Percentiles rank a stretch among this genome's conserved stretches.
Evolutionary conservation across 1,140 invertebrate genomes (phyloP).

Genomic region (Neodiprion lecontei): DNA sequence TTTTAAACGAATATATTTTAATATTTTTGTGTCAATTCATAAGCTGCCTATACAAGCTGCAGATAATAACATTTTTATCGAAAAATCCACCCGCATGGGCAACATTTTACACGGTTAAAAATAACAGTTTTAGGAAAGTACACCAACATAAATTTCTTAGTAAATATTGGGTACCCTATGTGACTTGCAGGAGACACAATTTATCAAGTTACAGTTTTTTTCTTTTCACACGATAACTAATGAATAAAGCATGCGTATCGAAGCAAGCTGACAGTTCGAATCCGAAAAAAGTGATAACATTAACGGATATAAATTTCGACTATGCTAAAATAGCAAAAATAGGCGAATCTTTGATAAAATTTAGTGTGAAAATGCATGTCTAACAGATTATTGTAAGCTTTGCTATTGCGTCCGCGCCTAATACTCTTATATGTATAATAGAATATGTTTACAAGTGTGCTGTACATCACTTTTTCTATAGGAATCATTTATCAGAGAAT

Average conservation of each 20-base stretch:
- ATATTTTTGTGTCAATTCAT: neutral
- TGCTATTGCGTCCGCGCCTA: neutral
- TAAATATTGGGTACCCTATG: neutral
- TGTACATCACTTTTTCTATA: neutral
- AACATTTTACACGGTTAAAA: neutral
- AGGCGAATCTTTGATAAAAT: neutral
- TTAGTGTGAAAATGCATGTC: neutral
- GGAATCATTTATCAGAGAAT: neutral
- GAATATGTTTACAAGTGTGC: conserved; percentile 5
- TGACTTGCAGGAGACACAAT: neutral
- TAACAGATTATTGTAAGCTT: neutral
- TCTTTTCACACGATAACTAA: neutral
- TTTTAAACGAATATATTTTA: neutral
- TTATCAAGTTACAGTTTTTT: conserved; percentile 3
- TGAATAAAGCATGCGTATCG: neutral
- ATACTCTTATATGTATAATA: neutral
- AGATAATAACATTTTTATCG: neutral
- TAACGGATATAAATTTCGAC: neutral
- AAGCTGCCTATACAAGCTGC: neutral
- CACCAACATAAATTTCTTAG: neutral
- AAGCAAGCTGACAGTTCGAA: neutral
- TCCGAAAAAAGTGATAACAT: neutral
- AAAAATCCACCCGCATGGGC: neutral
- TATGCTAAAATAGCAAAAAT: neutral
- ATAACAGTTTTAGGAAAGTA: neutral